These are phyloP conservation scores for Megaceryle alcyon DNA, from an alignment of 2,797 vertebrate genomes.

Conservation along the genomic window DNA sequence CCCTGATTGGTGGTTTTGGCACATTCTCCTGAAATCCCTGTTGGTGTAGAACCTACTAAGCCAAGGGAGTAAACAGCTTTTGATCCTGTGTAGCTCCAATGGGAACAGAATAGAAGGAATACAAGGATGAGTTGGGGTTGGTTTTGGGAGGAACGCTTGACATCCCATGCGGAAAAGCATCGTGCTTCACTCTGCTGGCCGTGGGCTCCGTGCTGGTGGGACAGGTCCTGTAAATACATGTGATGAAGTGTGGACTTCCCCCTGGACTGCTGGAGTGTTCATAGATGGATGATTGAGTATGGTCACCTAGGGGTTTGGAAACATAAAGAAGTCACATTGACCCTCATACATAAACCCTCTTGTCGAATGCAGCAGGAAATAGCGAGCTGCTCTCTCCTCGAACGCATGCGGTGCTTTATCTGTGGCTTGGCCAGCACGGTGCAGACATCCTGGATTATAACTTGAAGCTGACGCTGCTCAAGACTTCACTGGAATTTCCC, in stretches of 20 bases:
- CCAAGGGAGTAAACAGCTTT: constrained; percentile 41
- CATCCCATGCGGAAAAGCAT: not conserved
- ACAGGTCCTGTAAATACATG: not conserved
- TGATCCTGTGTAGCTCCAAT: constrained; percentile 3
- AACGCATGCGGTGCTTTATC: not conserved
- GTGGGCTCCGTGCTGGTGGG: not conserved
- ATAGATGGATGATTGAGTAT: not conserved
- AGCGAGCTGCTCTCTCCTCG: not conserved
- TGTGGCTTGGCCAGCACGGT: not conserved
- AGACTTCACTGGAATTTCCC: not conserved
- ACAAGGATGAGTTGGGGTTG: not conserved
- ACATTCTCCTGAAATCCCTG: not conserved
- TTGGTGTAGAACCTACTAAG: not conserved
- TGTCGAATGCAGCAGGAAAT: not conserved
- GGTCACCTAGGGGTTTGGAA: not conserved
- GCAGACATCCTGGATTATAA: not conserved
- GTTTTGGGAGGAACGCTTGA: not conserved
- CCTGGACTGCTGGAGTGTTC: not conserved
- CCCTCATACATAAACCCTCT: not conserved
- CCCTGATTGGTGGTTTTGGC: not conserved
- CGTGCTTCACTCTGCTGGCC: not conserved
- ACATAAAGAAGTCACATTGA: not conserved
- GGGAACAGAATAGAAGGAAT: not conserved
- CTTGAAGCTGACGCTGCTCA: not conserved
- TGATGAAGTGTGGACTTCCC: not conserved